phyloP scores from a whole-genome alignment of 2,113 vertebrate species.

The Colaptes auratus region DNA sequence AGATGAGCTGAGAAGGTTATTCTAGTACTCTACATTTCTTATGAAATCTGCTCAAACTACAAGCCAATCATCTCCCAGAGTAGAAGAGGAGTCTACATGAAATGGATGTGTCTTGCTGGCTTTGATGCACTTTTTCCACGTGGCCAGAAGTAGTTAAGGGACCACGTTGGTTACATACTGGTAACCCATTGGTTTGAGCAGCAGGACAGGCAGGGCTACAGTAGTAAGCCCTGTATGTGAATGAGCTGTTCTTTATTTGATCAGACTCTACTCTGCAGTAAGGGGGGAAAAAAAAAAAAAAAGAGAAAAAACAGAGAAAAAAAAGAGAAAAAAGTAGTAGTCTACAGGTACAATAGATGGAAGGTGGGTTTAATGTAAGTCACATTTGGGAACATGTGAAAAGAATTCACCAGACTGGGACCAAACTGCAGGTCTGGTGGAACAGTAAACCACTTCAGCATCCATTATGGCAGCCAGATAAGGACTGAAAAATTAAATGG shows the following conservation, averaged over 20 bases:
- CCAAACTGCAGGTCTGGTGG: not conserved
- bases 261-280: not conserved
- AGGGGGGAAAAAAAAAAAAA: not conserved
- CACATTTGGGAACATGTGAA: not conserved
- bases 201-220: not conserved
- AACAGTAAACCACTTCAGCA: not conserved
- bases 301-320: not conserved
- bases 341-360: not conserved
- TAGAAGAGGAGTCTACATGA: not conserved
- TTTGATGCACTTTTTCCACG: not conserved
- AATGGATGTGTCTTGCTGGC: not conserved
- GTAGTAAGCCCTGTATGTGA: not conserved
- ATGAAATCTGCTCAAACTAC: not conserved
- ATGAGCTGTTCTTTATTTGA: not conserved
- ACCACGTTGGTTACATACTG: not conserved
- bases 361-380: not conserved
- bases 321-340: not conserved
- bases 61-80: not conserved
- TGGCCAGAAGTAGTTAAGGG: not conserved
- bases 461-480: not conserved
- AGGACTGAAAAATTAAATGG: not conserved
- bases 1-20: not conserved
- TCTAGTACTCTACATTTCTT: not conserved
- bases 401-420: not conserved
- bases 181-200: not conserved